Conservation (phyloP, 2,113 vertebrate genomes). For the Caranx melampygus region DNA sequence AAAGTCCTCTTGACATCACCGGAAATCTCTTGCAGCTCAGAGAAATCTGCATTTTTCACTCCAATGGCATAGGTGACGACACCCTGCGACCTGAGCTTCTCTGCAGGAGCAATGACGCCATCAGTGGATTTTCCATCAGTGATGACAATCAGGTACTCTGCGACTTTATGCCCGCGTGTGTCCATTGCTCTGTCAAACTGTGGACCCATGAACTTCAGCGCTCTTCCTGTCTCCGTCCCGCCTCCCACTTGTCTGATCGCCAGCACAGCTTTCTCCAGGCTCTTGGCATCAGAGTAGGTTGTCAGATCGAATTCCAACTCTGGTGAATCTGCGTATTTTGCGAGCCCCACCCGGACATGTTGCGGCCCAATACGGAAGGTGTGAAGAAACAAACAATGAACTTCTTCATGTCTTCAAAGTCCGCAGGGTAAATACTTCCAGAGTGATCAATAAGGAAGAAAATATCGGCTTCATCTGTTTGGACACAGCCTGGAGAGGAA, state of each 20-base stretch:
- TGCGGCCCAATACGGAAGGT: constrained; percentile 83
- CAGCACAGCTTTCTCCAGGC: constrained; percentile 79
- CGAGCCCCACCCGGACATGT: constrained; percentile 84
- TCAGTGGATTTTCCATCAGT: constrained; percentile 87
- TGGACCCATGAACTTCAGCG: constrained; percentile 80
- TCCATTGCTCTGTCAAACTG: constrained; percentile 73
- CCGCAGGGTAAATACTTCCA: constrained; percentile 76
- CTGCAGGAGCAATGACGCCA: constrained; percentile 78
- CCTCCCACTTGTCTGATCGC: constrained; percentile 78
- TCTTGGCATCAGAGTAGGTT: constrained; percentile 44
- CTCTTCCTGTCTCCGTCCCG: constrained; percentile 81
- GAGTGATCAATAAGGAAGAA: constrained; percentile 91
- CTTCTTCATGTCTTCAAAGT: constrained; percentile 87
- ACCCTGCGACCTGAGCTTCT: constrained; percentile 68
- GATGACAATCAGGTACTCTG: constrained; percentile 85
- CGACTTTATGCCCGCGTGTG: constrained; percentile 69
- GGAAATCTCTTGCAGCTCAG: constrained; percentile 83
- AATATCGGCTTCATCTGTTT: constrained; percentile 88
- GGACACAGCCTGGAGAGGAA: constrained; percentile 80
- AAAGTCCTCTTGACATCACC: constrained; percentile 77
- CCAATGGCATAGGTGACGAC: constrained; percentile 87
- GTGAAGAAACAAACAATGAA: constrained; percentile 83
- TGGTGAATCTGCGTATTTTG: constrained; percentile 78
- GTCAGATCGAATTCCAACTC: constrained; percentile 80
- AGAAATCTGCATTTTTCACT: constrained; percentile 73